Percentiles rank a stretch among this genome's conserved stretches.
phyloP scores from a whole-genome alignment of 2,888 invertebrate genomes.

The Phortica okadai region DNA sequence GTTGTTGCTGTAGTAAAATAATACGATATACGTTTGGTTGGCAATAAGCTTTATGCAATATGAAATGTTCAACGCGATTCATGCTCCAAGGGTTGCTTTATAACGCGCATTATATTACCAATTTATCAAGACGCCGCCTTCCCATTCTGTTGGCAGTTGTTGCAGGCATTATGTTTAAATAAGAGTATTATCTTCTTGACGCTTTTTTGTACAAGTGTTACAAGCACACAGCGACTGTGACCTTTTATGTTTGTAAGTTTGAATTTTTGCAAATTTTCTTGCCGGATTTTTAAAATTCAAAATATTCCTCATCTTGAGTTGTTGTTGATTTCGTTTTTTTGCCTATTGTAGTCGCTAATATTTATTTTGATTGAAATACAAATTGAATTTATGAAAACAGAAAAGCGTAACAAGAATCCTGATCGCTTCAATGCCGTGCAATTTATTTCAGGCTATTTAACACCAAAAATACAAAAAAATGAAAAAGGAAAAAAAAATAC shows the following conservation, averaged over 20 bases:
- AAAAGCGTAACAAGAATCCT: slow-evolving; percentile 55
- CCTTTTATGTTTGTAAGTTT: too few species aligned
- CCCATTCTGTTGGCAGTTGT: too few species aligned
- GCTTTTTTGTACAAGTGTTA: too few species aligned
- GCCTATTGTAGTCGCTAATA: slow-evolving; percentile 34
- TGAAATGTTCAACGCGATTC: too few species aligned
- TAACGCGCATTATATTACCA: too few species aligned
- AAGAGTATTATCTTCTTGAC: too few species aligned
- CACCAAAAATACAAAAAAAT: neutral
- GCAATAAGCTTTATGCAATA: neutral
- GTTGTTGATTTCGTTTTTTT: neutral
- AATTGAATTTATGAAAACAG: slow-evolving; percentile 72
- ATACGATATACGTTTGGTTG: neutral
- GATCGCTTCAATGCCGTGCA: neutral
- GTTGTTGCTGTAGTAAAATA: neutral
- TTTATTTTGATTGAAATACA: slow-evolving; percentile 73
- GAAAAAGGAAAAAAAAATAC: neutral
- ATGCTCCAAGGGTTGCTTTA: too few species aligned
- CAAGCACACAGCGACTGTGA: too few species aligned
- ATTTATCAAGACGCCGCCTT: too few species aligned
- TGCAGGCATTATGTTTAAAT: too few species aligned
- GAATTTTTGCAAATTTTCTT: too few species aligned
- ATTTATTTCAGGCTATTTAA: neutral
- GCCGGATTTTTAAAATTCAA: too few species aligned
- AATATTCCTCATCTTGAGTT: neutral